phyloP scores from a whole-genome alignment of 2,113 vertebrate genomes.

The Carassius carassius region DNA sequence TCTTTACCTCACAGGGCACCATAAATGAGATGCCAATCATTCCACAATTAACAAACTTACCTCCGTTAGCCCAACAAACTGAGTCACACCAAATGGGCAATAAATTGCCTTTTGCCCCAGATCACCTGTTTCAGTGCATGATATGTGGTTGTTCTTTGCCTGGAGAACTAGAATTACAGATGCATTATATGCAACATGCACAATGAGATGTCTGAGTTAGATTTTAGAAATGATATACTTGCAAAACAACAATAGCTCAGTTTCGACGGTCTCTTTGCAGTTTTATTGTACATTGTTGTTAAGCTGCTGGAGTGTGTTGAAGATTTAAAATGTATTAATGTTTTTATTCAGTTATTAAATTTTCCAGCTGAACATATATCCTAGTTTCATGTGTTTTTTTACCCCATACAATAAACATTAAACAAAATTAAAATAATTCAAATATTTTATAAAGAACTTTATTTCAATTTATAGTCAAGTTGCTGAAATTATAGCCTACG shows the following conservation, averaged over 20 bases:
- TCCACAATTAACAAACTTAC: conserved; percentile 68
- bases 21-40: conserved; percentile 68
- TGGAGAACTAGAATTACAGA: conserved; percentile 76
- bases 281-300: conserved; percentile 32
- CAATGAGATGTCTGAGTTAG: conserved; percentile 75
- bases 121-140: conserved; percentile 77
- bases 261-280: conserved; percentile 1
- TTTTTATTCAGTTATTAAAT: conserved; percentile 45
- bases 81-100: conserved; percentile 68
- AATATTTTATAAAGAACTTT: neutral
- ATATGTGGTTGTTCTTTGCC: conserved; percentile 76
- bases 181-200: conserved; percentile 81
- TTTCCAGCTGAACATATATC: conserved; percentile 20
- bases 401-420: neutral
- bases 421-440: neutral
- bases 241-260: neutral
- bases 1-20: conserved; percentile 71
- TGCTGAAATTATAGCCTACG: neutral
- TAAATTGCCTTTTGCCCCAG: conserved; percentile 71
- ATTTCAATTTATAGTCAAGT: neutral
- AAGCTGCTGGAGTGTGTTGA: conserved; percentile 31
- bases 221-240: conserved; percentile 45
- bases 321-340: conserved; percentile 22
- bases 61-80: conserved; percentile 66
- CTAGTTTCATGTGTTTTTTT: conserved; percentile 9